Percentiles rank a stretch among this genome's conserved stretches.
phyloP scores from a whole-genome alignment of 2,888 invertebrate species.

The Amphipoea oculea region DNA sequence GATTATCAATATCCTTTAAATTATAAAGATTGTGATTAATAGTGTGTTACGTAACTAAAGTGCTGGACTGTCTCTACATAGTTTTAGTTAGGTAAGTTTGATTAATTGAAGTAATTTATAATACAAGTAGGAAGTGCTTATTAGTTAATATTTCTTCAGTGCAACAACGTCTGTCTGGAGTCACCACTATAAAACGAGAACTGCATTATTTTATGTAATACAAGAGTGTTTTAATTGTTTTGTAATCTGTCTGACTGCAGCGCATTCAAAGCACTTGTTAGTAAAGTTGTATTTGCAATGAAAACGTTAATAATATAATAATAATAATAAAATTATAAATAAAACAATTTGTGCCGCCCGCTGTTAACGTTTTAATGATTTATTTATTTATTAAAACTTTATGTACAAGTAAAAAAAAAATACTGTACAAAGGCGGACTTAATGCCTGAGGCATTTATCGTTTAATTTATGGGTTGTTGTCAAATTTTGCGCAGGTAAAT shows the following conservation, averaged over 20 bases:
- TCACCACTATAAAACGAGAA: neutral
- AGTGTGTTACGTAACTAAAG: neutral
- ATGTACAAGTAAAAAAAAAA: no score
- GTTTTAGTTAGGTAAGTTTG: neutral
- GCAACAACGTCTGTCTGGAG: neutral
- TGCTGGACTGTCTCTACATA: neutral
- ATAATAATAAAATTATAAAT: neutral
- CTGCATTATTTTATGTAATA: neutral
- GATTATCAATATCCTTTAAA: neutral
- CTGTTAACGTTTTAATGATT: no score
- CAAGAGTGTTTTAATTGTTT: neutral
- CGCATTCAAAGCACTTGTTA: neutral
- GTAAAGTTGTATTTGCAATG: neutral
- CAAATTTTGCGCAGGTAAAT: no score
- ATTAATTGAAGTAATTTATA: neutral
- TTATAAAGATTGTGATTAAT: neutral
- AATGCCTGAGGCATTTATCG: no score
- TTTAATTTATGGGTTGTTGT: no score
- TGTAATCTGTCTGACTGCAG: neutral
- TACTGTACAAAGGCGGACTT: no score
- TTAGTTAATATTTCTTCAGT: no score
- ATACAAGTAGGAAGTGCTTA: neutral
- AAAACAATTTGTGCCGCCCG: neutral
- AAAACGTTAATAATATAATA: neutral
- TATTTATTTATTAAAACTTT: no score